Percentiles rank a stretch among this genome's conserved stretches.
phyloP scores from a whole-genome alignment of 2,797 vertebrate species.

The Helicolenus hilgendorfi region DNA sequence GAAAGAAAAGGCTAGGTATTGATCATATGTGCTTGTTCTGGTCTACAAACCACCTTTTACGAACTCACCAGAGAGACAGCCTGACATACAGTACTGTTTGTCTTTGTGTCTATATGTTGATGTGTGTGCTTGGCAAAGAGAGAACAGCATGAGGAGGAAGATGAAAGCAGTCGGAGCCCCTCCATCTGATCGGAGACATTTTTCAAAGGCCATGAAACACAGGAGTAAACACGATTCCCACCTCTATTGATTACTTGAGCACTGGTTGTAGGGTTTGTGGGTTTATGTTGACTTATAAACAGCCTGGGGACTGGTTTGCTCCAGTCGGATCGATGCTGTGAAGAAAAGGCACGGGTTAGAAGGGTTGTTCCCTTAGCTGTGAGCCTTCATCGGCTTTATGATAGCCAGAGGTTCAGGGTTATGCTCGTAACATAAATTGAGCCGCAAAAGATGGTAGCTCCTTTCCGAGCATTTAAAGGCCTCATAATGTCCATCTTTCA shows the following conservation, averaged over 20 bases:
- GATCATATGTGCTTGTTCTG: conserved; percentile 54
- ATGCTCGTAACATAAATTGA: conserved; percentile 16
- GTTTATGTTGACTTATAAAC: conserved; percentile 82
- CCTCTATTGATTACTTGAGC: conserved; percentile 75
- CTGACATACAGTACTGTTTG: conserved; percentile 58
- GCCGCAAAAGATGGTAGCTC: not conserved
- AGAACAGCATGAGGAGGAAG: not conserved
- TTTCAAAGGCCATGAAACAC: conserved; percentile 67
- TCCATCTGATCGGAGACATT: conserved; percentile 41
- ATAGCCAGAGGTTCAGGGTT: conserved; percentile 45
- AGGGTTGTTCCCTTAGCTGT: conserved; percentile 24
- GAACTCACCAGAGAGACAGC: conserved; percentile 58
- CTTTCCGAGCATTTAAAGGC: conserved; percentile 46
- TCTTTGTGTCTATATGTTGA: conserved; percentile 45
- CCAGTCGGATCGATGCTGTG: conserved; percentile 62
- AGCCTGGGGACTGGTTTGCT: conserved; percentile 66
- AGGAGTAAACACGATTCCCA: conserved; percentile 74
- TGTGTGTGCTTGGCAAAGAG: conserved; percentile 30
- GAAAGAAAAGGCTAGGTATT: conserved; percentile 48
- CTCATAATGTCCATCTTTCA: conserved; percentile 57
- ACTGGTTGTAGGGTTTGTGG: conserved; percentile 65
- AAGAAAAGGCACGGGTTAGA: conserved; percentile 43
- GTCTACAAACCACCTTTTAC: conserved; percentile 46
- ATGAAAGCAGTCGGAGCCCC: conserved; percentile 15
- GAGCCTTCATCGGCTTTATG: conserved; percentile 40